Base-by-base conservation (phyloP, 2,888 invertebrate genomes). In the Kuschelorhynchus macadamiae region DNA sequence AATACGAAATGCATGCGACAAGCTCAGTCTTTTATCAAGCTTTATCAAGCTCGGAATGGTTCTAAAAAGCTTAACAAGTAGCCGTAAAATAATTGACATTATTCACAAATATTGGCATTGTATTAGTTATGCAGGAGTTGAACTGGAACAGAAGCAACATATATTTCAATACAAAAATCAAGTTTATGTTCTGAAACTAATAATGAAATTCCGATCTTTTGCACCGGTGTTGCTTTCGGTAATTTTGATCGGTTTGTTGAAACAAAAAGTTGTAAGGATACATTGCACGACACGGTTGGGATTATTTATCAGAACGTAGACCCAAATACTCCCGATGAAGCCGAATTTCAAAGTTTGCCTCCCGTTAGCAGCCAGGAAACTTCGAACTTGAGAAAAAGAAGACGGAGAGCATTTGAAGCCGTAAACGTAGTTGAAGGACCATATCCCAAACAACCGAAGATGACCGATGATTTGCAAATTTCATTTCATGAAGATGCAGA, bases 371-470 rank as follows among this genome's bases (percentile, higher is more conserved):
- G n/a, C n/a, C n/a, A n/a, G n/a, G n/a, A n/a, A n/a, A n/a, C n/a
- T n/a, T n/a, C n/a, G n/a, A n/a, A n/a, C 14, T 49, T 39, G 14
- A 55, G 42, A 70, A 73, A 70, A 62, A 70, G 71, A 70, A 64
- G 68, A 74, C 67, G 73, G 56, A 72, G 75, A 70, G n/a, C n/a
- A n/a, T n/a, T n/a, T n/a, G n/a, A n/a, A n/a, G n/a, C n/a, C n/a
- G n/a, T n/a, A n/a, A 71, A 72, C 36, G 70, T 76, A 21, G 74
- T 74, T 39, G 74, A n/a, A n/a, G n/a, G n/a, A n/a, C n/a, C n/a
- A n/a, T n/a, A n/a, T n/a, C n/a, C n/a, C n/a, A n/a, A n/a, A n/a
- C n/a, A n/a, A n/a, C n/a, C n/a, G n/a, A n/a, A n/a, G n/a, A n/a
- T n/a, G n/a, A n/a, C n/a, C n/a, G n/a, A n/a, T n/a, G 73, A 3